These are phyloP conservation scores for Plebejus anna DNA, from an alignment of 2,888 invertebrate genomes.

Conservation along the genomic window DNA sequence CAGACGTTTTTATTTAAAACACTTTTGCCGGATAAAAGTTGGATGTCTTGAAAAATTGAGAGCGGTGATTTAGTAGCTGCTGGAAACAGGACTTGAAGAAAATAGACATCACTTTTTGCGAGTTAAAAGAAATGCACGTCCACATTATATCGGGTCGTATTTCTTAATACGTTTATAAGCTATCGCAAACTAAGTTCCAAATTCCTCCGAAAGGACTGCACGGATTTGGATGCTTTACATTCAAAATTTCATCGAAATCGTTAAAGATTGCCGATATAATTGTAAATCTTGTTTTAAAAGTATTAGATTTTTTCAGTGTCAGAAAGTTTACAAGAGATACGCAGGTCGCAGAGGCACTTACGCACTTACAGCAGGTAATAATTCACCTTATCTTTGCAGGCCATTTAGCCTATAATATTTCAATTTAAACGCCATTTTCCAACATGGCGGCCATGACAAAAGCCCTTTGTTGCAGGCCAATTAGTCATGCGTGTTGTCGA, in stretches of 20 bases:
- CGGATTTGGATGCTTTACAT: background rate
- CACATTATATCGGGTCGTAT: background rate
- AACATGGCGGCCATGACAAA: conserved; percentile 1
- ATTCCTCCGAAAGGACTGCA: background rate
- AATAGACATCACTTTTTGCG: background rate
- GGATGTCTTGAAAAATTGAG: conserved; percentile 9
- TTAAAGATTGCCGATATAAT: too few species aligned
- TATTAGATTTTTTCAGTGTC: too few species aligned
- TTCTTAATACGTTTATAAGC: background rate
- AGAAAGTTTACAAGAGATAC: too few species aligned
- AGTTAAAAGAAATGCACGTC: background rate
- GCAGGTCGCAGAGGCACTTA: background rate
- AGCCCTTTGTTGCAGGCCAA: conserved; percentile 4
- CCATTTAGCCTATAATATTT: background rate
- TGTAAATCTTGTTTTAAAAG: too few species aligned
- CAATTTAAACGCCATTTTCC: background rate
- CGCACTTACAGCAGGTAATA: conserved; percentile 5
- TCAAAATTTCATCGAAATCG: too few species aligned
- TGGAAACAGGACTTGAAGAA: background rate
- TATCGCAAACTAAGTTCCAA: background rate
- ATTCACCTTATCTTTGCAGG: background rate
- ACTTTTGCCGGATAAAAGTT: conserved; percentile 20
- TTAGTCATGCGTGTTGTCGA: conserved; percentile 2
- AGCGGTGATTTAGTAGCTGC: conserved; percentile 1
- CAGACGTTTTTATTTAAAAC: conserved; percentile 20